phyloP scores from a whole-genome alignment of 2,797 vertebrate genomes.

The Anisognathus igniventris region DNA sequence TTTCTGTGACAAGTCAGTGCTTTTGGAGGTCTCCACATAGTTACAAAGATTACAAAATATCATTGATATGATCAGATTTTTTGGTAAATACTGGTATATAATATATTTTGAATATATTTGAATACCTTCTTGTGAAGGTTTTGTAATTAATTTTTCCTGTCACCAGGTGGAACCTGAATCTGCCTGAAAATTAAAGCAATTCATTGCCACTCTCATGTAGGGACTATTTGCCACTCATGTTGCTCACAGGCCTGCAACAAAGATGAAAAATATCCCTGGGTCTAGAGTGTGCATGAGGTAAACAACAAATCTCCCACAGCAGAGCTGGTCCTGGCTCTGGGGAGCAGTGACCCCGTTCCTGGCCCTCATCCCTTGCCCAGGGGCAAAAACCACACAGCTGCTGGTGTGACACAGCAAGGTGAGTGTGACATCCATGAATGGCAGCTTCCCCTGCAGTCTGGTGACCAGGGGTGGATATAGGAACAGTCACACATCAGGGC shows the following conservation, averaged over 20 bases:
- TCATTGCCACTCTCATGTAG: not conserved
- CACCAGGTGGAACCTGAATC: not conserved
- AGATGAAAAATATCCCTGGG: not conserved
- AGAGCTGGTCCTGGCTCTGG: not conserved
- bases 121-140: not conserved
- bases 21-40: not conserved
- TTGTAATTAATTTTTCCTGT: not conserved
- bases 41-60: not conserved
- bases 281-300: not conserved
- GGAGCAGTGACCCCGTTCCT: not conserved
- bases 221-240: not conserved
- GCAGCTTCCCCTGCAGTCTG: not conserved
- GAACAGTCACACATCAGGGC: fast-evolving
- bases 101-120: not conserved
- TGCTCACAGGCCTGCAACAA: not conserved
- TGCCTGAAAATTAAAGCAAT: not conserved
- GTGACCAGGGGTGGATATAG: fast-evolving
- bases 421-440: not conserved
- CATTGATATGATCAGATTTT: not conserved
- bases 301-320: not conserved
- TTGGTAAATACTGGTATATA: not conserved
- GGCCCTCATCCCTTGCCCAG: not conserved
- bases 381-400: fast-evolving
- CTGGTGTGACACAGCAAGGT: not conserved
- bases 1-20: not conserved